Percentiles rank a stretch among this genome's conserved stretches.
Evolutionary conservation across 2,797 vertebrate genomes (phyloP).

Genomic region (Muraenolepis orangiensis): DNA sequence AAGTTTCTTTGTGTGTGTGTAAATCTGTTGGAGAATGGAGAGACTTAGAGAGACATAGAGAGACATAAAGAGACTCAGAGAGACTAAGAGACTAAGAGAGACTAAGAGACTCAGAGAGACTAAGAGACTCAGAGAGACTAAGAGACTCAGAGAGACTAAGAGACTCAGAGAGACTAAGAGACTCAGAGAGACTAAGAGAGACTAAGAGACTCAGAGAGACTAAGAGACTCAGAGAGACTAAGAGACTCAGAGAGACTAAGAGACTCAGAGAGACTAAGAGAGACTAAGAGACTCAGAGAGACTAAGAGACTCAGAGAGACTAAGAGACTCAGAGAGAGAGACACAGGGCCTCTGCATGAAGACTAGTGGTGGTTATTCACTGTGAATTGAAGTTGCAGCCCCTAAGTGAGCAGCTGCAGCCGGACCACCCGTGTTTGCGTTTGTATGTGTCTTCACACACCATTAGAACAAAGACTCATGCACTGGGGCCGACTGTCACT

Average conservation of each 20-base stretch:
- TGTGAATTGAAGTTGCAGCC: constrained; percentile 36
- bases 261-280: too few species aligned
- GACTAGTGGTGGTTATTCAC: constrained; percentile 37
- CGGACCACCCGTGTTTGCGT: constrained; percentile 43
- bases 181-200: too few species aligned
- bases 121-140: too few species aligned
- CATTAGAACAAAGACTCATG: not conserved
- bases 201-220: too few species aligned
- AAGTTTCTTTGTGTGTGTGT: not conserved
- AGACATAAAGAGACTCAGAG: too few species aligned
- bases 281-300: too few species aligned
- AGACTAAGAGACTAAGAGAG: constrained; percentile 34
- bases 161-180: constrained; percentile 36
- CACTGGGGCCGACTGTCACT: not conserved
- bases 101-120: too few species aligned
- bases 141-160: constrained; percentile 35
- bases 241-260: constrained; percentile 36
- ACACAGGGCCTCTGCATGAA: constrained; percentile 26
- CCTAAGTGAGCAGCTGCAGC: not conserved
- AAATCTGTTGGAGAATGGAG: constrained; percentile 23
- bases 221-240: constrained; percentile 35
- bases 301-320: too few species aligned
- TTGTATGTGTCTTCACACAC: constrained; percentile 8
- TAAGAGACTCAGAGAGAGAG: constrained; percentile 26
- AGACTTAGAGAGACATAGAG: too few species aligned